phyloP scores from a whole-genome alignment of 2,797 vertebrate genomes.

The Gila robusta region DNA sequence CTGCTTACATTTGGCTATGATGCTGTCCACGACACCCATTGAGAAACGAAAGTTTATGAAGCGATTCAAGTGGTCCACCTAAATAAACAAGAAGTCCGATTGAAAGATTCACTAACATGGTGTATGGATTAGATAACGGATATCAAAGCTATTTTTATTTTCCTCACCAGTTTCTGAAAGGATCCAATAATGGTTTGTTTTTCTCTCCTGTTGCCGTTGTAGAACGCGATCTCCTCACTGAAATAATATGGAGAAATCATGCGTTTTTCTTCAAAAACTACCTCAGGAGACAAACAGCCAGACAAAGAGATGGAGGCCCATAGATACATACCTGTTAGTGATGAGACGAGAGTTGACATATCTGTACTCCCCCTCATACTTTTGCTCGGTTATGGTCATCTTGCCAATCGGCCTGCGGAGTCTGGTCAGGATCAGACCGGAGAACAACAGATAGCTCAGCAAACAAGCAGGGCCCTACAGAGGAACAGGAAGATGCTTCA shows the following conservation, averaged over 20 bases:
- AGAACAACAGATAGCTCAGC: slow-evolving; percentile 86
- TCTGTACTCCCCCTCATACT: slow-evolving; percentile 89
- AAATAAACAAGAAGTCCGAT: slow-evolving; percentile 35
- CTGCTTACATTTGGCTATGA: slow-evolving; percentile 92
- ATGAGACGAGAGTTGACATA: slow-evolving; percentile 88
- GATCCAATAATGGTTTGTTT: slow-evolving; percentile 90
- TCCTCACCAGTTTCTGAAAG: slow-evolving; percentile 91
- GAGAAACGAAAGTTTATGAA: slow-evolving; percentile 97
- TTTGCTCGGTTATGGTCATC: slow-evolving; percentile 87
- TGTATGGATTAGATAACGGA: background rate
- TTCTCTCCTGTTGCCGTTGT: slow-evolving; percentile 93
- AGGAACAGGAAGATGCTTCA: background rate
- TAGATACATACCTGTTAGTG: slow-evolving; percentile 84
- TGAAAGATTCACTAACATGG: background rate
- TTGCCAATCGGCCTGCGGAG: slow-evolving; percentile 86
- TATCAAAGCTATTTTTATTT: background rate
- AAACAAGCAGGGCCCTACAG: slow-evolving; percentile 85
- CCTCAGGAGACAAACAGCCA: background rate
- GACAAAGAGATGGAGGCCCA: background rate
- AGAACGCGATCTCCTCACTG: slow-evolving; percentile 99
- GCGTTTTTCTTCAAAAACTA: background rate
- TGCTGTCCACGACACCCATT: slow-evolving; percentile 96
- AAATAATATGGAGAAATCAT: slow-evolving; percentile 33
- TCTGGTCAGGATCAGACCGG: slow-evolving; percentile 85
- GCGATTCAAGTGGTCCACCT: slow-evolving; percentile 95